These are phyloP conservation scores for Butastur rufipennis DNA, from an alignment of 2,113 vertebrate genomes.

Conservation along the genomic window DNA sequence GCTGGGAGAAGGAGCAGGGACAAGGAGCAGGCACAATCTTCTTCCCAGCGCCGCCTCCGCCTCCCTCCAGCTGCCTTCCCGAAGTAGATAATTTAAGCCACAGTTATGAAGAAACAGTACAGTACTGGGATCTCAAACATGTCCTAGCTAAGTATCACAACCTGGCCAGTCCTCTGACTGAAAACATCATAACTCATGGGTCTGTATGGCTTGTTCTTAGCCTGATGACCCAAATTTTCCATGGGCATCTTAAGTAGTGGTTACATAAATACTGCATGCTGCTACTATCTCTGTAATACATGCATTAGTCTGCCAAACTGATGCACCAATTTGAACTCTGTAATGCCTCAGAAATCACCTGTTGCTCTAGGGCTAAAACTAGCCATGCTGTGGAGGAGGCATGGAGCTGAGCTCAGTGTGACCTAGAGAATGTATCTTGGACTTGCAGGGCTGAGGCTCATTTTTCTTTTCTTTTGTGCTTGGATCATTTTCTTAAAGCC, in stretches of 20 bases:
- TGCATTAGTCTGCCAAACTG: neutral
- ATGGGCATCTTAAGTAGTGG: neutral
- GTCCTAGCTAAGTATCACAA: neutral
- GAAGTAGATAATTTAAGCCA: neutral
- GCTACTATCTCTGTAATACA: neutral
- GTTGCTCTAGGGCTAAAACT: neutral
- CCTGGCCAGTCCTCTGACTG: neutral
- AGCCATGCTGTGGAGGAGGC: neutral
- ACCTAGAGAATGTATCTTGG: neutral
- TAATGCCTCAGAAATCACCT: neutral
- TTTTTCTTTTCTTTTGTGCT: neutral
- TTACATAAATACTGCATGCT: neutral
- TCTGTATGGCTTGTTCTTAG: neutral
- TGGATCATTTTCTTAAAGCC: neutral
- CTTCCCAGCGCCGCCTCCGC: rapidly evolving
- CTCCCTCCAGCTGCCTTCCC: neutral
- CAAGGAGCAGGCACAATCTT: rapidly evolving
- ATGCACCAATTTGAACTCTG: neutral
- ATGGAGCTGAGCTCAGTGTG: neutral
- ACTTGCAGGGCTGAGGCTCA: neutral
- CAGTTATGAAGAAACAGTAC: neutral
- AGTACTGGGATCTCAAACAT: neutral
- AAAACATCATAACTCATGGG: rapidly evolving
- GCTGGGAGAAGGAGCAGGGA: neutral
- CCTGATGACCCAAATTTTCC: neutral